A percentile compares a stretch with the other conserved stretches of the same genome.
phyloP scores from a whole-genome alignment of 2,888 invertebrate genomes.

The Epicampocera succincta region DNA sequence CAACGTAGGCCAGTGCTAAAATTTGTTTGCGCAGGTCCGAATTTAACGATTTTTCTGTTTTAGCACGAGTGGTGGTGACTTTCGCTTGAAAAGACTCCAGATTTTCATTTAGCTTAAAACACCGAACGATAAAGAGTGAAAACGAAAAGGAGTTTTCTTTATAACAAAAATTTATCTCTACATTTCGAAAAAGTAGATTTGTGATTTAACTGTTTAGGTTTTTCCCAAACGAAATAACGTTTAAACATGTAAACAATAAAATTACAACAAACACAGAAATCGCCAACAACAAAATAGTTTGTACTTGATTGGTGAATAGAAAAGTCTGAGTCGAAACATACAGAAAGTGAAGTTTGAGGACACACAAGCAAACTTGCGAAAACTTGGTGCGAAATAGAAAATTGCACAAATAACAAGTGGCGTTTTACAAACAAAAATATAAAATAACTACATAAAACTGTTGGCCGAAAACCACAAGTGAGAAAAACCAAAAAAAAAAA shows the following conservation, averaged over 20 bases:
- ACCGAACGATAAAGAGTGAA: conserved; percentile 52
- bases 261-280: not conserved
- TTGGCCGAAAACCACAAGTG: not conserved
- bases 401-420: too few relatives aligned
- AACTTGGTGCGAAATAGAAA: conserved; percentile 27
- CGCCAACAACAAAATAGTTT: not conserved
- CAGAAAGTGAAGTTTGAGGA: conserved; percentile 48
- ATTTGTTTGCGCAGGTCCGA: conserved; percentile 72
- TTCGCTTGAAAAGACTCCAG: conserved; percentile 39
- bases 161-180: not conserved
- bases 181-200: conserved; percentile 3
- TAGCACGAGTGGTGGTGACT: conserved; percentile 59
- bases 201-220: conserved; percentile 2
- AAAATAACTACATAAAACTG: not conserved
- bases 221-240: conserved; percentile 11
- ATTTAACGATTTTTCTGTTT: conserved; percentile 74
- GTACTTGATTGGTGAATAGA: conserved; percentile 13
- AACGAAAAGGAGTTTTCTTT: conserved; percentile 31
- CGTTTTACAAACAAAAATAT: conserved; percentile 14
- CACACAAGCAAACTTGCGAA: not conserved
- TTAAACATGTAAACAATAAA: conserved; percentile 47
- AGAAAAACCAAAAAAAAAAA: conserved; percentile 35
- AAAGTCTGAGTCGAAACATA: conserved; percentile 39
- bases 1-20: conserved; percentile 4
- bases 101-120: conserved; percentile 64